A percentile compares a stretch with the other conserved stretches of the same genome.
Evolutionary conservation across 1,140 invertebrate genomes (phyloP).

Genomic region (Coenobita brevimanus): DNA sequence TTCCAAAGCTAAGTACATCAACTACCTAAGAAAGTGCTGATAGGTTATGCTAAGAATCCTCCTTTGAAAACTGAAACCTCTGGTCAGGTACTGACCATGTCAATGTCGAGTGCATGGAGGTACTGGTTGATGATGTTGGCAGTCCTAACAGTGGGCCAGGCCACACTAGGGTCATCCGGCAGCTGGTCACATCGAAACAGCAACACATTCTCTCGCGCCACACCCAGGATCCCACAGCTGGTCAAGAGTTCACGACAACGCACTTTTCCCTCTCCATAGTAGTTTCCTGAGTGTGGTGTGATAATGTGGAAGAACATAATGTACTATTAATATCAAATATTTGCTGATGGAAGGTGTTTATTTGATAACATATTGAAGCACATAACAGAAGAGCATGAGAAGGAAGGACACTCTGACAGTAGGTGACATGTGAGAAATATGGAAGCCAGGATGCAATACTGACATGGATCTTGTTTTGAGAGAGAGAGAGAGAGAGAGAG

Average conservation of each 20-base stretch:
- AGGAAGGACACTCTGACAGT: too few relatives aligned
- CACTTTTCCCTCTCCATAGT: conserved; percentile 80
- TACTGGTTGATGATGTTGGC: conserved; percentile 71
- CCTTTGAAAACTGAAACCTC: too few relatives aligned
- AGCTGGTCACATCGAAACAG: conserved; percentile 75
- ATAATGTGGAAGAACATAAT: too few relatives aligned
- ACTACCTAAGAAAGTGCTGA: too few relatives aligned
- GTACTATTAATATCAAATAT: too few relatives aligned
- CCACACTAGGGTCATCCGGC: conserved; percentile 65
- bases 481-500: background rate
- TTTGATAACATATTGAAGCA: too few relatives aligned
- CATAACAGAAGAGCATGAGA: too few relatives aligned
- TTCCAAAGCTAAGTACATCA: too few relatives aligned
- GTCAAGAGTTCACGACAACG: conserved; percentile 85
- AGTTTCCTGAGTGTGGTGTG: conserved; percentile 80
- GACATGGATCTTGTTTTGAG: too few relatives aligned
- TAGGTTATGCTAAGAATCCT: too few relatives aligned
- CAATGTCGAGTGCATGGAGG: conserved; percentile 70
- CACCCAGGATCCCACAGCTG: conserved; percentile 82
- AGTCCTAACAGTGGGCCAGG: conserved; percentile 71
- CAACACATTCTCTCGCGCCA: conserved; percentile 83
- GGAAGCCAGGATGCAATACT: background rate
- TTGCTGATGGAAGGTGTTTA: too few relatives aligned
- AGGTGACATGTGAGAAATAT: conserved; percentile 10
- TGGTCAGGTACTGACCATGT: conserved; percentile 67